These are phyloP conservation scores for Saxicola maurus DNA, from an alignment of 2,797 vertebrate genomes.

Conservation along the genomic window DNA sequence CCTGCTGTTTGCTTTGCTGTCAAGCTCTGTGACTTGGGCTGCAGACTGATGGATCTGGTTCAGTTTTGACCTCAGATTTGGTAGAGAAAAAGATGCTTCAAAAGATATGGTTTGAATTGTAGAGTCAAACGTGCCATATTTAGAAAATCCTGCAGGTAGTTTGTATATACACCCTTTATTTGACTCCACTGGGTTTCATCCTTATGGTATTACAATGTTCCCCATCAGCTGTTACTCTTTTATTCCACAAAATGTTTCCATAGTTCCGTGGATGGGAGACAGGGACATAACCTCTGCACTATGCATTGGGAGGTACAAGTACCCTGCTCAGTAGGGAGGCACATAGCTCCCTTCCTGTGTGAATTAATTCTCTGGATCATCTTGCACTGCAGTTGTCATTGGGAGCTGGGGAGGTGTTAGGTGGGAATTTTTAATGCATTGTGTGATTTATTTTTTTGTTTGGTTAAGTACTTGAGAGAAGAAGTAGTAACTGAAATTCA, in stretches of 20 bases:
- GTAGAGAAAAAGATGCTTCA: neutral
- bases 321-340: fast-evolving
- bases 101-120: neutral
- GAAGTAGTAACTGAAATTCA: slow-evolving; percentile 18
- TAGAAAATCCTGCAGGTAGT: neutral
- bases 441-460: neutral
- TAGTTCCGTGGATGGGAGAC: neutral
- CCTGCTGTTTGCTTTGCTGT: neutral
- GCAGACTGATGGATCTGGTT: fast-evolving
- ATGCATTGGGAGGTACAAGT: neutral
- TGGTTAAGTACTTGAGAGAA: neutral
- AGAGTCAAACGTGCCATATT: neutral
- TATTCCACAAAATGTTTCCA: neutral
- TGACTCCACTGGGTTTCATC: neutral
- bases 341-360: neutral
- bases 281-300: neutral
- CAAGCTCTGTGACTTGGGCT: fast-evolving
- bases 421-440: neutral
- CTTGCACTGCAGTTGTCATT: neutral
- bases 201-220: neutral
- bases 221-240: neutral
- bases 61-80: neutral
- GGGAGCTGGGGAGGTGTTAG: neutral
- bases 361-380: neutral
- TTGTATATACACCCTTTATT: neutral